These are phyloP conservation scores for Schizopygopsis malacanthus DNA, from an alignment of 2,797 vertebrate genomes.

Conservation along the genomic window DNA sequence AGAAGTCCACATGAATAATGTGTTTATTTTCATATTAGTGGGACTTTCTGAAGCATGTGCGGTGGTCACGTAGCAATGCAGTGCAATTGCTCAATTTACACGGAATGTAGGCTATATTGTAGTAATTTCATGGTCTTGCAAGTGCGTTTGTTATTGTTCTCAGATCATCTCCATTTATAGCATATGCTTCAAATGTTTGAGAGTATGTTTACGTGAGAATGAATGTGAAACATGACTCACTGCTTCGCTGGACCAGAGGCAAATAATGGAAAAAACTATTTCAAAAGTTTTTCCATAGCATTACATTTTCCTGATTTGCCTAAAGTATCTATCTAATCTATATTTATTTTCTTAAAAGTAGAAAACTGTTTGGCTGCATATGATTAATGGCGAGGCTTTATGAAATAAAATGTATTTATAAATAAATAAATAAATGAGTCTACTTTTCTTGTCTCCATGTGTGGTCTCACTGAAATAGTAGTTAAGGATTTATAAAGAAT, in stretches of 20 bases:
- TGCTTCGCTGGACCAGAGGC: not conserved
- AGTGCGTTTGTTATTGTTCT: constrained; percentile 24
- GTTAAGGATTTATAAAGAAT: constrained; percentile 41
- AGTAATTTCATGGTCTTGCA: constrained; percentile 47
- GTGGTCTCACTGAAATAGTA: constrained; percentile 47
- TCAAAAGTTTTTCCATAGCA: not conserved
- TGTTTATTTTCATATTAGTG: constrained; percentile 52
- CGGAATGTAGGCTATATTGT: constrained; percentile 27
- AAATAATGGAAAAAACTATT: not conserved
- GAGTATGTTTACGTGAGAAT: constrained; percentile 43
- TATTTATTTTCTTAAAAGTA: not conserved
- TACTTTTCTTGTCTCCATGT: constrained; percentile 23
- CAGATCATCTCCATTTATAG: constrained; percentile 28
- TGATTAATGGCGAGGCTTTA: constrained; percentile 1
- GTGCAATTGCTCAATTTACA: constrained; percentile 15
- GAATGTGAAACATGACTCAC: constrained; percentile 15
- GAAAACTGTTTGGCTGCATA: not conserved
- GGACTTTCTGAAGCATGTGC: not conserved
- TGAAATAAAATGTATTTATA: not conserved
- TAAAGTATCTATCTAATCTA: not conserved
- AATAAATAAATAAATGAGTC: not conserved
- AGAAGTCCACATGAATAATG: constrained; percentile 22
- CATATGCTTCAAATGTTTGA: constrained; percentile 6
- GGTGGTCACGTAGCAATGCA: constrained; percentile 45
- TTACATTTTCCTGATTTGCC: not conserved